phyloP scores from a whole-genome alignment of 2,113 vertebrate genomes.

The Macroglossus sobrinus region DNA sequence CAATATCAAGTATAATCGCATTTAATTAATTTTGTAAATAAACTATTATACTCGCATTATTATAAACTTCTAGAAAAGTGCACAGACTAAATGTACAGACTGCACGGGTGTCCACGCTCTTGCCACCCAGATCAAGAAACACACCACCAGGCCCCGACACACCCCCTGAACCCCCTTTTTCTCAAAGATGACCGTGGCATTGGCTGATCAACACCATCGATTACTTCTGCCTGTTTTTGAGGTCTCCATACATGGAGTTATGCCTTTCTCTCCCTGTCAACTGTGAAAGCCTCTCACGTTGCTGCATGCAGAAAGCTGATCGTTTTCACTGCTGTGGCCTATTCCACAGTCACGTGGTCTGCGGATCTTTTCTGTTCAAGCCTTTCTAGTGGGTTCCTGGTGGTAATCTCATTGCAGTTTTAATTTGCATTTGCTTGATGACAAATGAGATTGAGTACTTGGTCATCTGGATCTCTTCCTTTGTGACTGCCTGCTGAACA shows the following conservation, averaged over 20 bases:
- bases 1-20: not conserved
- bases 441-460: not conserved
- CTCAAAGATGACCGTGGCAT: rapidly evolving
- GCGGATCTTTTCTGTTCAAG: not conserved
- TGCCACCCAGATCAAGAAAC: not conserved
- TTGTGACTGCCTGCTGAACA: not conserved
- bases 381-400: not conserved
- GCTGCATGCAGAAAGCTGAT: not conserved
- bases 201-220: not conserved
- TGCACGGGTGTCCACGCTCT: rapidly evolving
- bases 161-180: not conserved
- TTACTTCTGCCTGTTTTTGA: not conserved
- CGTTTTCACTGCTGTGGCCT: rapidly evolving
- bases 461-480: not conserved
- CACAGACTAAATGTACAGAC: not conserved
- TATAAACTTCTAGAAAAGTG: not conserved
- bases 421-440: not conserved
- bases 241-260: not conserved
- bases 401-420: not conserved
- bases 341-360: not conserved
- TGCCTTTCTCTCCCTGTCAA: not conserved
- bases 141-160: not conserved
- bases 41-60: not conserved
- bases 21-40: not conserved
- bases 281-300: not conserved